phyloP scores from a whole-genome alignment of 2,888 invertebrate genomes.

The Synanthedon tipuliformis region DNA sequence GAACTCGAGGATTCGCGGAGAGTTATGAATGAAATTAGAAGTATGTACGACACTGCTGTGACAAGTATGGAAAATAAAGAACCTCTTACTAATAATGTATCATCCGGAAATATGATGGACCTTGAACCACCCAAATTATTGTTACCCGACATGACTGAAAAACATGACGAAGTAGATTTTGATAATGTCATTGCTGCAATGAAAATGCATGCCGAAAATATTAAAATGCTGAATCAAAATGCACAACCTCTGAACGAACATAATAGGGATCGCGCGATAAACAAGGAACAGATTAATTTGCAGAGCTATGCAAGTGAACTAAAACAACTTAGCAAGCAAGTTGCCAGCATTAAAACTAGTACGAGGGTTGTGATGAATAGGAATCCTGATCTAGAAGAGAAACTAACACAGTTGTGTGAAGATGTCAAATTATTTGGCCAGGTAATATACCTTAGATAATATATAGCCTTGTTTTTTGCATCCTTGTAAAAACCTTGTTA shows the following conservation, averaged over 20 bases:
- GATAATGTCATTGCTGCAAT: conserved; percentile 38
- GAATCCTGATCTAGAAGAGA: conserved; percentile 38
- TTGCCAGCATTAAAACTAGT: conserved; percentile 36
- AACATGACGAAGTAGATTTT: conserved; percentile 29
- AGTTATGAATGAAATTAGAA: conserved; percentile 43
- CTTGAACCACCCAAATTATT: conserved; percentile 34
- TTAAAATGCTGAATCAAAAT: conserved; percentile 27
- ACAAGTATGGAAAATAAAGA: conserved; percentile 7
- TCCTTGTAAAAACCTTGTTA: too few species aligned
- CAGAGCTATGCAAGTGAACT: conserved; percentile 40
- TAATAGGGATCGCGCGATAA: background rate
- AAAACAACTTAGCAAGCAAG: conserved; percentile 42
- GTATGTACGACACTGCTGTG: conserved; percentile 33
- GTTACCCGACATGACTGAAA: conserved; percentile 41
- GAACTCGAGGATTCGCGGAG: conserved; percentile 47
- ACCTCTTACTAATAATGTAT: conserved; percentile 13
- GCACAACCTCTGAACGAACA: background rate
- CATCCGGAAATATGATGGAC: conserved; percentile 37
- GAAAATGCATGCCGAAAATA: conserved; percentile 41
- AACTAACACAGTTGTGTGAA: conserved; percentile 36
- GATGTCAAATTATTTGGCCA: conserved; percentile 50
- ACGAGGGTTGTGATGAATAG: conserved; percentile 22
- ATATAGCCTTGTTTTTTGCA: too few species aligned
- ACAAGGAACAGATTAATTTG: conserved; percentile 30
- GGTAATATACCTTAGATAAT: conserved; percentile 17